Evolutionary conservation across 2,113 vertebrate genomes (phyloP).

Genomic region (Callaeas wilsoni): DNA sequence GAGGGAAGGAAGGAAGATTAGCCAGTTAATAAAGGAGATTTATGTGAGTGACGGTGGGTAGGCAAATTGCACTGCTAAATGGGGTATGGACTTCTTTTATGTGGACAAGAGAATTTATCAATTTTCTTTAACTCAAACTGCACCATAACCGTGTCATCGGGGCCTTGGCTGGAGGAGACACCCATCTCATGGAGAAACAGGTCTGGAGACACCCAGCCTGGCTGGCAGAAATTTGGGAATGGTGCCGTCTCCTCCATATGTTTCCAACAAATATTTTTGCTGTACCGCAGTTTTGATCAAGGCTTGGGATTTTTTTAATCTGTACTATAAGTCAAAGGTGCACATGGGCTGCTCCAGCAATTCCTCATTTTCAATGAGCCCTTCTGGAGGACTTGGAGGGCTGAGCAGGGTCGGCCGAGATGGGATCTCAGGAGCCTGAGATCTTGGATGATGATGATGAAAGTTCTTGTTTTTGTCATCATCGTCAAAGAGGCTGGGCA

Average conservation of each 20-base stretch:
- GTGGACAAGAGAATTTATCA: slow-evolving; percentile 61
- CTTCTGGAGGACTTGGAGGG: neutral
- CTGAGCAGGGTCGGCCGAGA: neutral
- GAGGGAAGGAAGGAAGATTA: slow-evolving; percentile 48
- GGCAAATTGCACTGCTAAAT: slow-evolving; percentile 65
- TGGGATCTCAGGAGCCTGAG: neutral
- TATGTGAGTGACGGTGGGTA: slow-evolving; percentile 52
- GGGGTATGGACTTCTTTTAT: slow-evolving; percentile 62
- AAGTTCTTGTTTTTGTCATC: neutral
- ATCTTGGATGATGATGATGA: neutral
- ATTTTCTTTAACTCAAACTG: slow-evolving; percentile 47
- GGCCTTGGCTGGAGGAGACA: slow-evolving; percentile 19
- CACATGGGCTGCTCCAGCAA: rapidly evolving
- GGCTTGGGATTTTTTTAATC: neutral
- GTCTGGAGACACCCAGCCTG: neutral
- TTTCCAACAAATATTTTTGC: neutral
- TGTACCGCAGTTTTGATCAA: neutral
- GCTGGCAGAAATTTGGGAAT: neutral
- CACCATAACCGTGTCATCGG: neutral
- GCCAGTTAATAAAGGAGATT: slow-evolving; percentile 66
- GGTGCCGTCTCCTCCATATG: neutral
- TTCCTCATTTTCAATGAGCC: neutral
- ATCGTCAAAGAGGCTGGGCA: neutral
- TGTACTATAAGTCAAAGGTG: neutral
- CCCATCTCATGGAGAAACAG: neutral